Conservation (phyloP, 2,888 invertebrate species). For the Panopea generosa region DNA sequence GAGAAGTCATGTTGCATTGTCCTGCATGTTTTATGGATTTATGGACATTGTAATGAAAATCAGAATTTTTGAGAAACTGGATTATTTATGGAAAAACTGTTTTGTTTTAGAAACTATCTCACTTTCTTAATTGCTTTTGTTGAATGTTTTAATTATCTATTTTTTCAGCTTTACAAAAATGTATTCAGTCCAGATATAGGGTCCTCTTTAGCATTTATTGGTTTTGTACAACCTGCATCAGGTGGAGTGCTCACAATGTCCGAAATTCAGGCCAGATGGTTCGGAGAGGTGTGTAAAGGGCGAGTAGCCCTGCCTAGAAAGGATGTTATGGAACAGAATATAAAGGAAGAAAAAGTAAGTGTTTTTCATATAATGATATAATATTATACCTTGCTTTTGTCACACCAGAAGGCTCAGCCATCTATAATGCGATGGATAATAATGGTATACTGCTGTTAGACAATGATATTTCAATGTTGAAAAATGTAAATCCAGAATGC, state of each 20-base stretch:
- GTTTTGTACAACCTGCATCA: slow-evolving; percentile 83
- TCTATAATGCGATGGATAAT: neutral
- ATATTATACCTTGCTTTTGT: neutral
- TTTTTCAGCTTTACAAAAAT: slow-evolving; percentile 81
- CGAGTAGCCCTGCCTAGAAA: slow-evolving; percentile 73
- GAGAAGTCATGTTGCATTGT: no score
- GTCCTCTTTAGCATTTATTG: slow-evolving; percentile 80
- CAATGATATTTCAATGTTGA: no score
- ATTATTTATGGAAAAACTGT: no score
- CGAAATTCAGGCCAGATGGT: slow-evolving; percentile 83
- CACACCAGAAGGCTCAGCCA: neutral
- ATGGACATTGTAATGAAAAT: no score
- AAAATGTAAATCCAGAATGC: no score
- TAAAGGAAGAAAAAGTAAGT: slow-evolving; percentile 74
- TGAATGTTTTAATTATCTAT: no score
- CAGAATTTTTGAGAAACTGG: no score
- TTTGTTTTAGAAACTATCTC: no score
- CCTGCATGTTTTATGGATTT: no score
- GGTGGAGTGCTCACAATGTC: slow-evolving; percentile 83
- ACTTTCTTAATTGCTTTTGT: no score
- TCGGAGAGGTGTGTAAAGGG: slow-evolving; percentile 77
- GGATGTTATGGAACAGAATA: slow-evolving; percentile 71
- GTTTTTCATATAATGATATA: no score
- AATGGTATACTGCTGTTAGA: neutral
- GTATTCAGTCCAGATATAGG: slow-evolving; percentile 81